These are phyloP conservation scores for Scaptomyza hsui DNA, from an alignment of 1,140 invertebrate species.

Conservation along the genomic window DNA sequence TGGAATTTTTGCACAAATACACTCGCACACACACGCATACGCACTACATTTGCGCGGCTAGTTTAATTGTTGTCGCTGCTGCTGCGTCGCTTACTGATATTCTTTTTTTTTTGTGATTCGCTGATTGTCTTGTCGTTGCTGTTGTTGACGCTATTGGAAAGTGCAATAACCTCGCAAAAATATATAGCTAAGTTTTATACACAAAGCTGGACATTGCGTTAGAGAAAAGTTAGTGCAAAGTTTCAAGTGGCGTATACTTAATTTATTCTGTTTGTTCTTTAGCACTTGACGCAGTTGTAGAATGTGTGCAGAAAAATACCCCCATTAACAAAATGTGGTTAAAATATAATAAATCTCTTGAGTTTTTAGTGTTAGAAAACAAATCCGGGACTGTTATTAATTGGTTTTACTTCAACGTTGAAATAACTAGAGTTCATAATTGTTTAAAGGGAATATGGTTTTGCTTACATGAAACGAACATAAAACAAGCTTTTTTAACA, in stretches of 20 bases:
- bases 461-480: too few species aligned
- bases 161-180: constrained; percentile 78
- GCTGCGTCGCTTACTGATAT: constrained; percentile 53
- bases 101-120: constrained; percentile 39
- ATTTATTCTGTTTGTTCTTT: constrained; percentile 26
- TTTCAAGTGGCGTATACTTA: constrained; percentile 54
- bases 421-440: too few species aligned
- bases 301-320: neutral
- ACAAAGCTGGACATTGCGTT: constrained; percentile 21
- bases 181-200: constrained; percentile 33
- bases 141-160: constrained; percentile 55
- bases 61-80: constrained; percentile 58
- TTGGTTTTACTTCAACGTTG: too few species aligned
- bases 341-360: neutral
- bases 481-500: too few species aligned
- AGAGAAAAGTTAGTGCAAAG: constrained; percentile 34
- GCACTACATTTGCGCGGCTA: constrained; percentile 24
- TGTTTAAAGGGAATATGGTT: too few species aligned
- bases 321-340: neutral
- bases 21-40: neutral
- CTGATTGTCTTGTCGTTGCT: constrained; percentile 31
- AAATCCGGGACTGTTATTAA: too few species aligned
- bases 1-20: constrained; percentile 68
- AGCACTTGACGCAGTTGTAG: constrained; percentile 28
- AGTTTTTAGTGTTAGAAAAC: too few species aligned